A percentile compares a stretch with the other conserved stretches of the same genome.
phyloP scores from a whole-genome alignment of 2,888 invertebrate species.

The Ophion costatus region DNA sequence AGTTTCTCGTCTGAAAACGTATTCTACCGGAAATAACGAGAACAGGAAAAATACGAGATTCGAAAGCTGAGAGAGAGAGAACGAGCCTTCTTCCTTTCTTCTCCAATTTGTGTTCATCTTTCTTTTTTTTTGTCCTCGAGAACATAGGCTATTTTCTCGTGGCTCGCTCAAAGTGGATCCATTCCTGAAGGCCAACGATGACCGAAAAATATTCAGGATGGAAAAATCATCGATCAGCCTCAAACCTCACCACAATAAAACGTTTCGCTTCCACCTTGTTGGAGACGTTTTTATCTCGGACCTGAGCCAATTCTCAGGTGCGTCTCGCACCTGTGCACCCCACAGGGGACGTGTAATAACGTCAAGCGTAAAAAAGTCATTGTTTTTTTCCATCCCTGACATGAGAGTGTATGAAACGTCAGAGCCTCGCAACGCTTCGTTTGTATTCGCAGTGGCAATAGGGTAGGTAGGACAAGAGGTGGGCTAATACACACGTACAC shows the following conservation, averaged over 20 bases:
- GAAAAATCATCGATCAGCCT: no score
- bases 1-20: conserved; percentile 59
- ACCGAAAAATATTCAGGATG: no score
- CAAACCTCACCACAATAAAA: no score
- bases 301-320: no score
- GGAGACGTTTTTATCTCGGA: no score
- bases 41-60: conserved; percentile 53
- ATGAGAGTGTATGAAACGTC: not conserved
- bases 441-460: conserved; percentile 32
- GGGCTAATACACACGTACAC: conserved; percentile 58
- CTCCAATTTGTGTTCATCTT: not conserved
- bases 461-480: not conserved
- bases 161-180: no score
- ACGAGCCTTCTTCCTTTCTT: conserved; percentile 27
- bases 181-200: no score
- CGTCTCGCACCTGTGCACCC: no score
- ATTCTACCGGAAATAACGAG: conserved; percentile 71
- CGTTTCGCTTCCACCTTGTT: no score
- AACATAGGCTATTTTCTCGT: conserved; percentile 6
- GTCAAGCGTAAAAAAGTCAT: no score
- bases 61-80: conserved; percentile 20
- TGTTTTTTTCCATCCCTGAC: no score
- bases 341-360: no score
- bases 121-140: conserved; percentile 44
- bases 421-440: not conserved